Percentiles rank a stretch among this genome's conserved stretches.
These are phyloP conservation scores for Telenomus remus DNA, from an alignment of 1,140 invertebrate species.

Conservation along the genomic window DNA sequence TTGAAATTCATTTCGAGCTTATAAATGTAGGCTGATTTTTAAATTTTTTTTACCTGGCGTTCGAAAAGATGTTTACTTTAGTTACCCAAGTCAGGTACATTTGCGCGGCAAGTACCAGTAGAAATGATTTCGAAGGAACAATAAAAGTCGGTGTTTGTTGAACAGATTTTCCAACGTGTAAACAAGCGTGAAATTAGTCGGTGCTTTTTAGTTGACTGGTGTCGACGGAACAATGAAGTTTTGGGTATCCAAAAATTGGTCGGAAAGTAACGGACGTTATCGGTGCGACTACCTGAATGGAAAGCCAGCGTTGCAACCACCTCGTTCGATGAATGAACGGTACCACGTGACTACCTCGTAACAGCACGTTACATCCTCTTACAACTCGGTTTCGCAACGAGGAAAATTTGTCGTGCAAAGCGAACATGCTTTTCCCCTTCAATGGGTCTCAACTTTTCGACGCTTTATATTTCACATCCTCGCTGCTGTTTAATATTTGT, in stretches of 20 bases:
- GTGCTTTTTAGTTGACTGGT: conserved; percentile 7
- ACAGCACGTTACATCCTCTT: conserved; percentile 42
- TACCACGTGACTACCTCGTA: conserved; percentile 38
- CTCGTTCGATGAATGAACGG: conserved; percentile 30
- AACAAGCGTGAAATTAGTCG: conserved; percentile 27
- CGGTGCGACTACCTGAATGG: conserved; percentile 28
- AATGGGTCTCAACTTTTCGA: neutral
- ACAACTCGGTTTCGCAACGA: conserved; percentile 34
- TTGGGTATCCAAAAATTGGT: conserved; percentile 27
- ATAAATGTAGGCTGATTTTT: too few relatives aligned
- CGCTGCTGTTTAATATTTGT: neutral
- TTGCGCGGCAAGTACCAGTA: too few relatives aligned
- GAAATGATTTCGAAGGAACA: conserved; percentile 14
- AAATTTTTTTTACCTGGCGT: too few relatives aligned
- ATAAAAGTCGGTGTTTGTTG: conserved; percentile 30
- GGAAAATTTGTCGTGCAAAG: conserved; percentile 25
- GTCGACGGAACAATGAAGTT: conserved; percentile 16
- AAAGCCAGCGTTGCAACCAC: conserved; percentile 19
- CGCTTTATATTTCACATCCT: neutral
- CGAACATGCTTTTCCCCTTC: neutral
- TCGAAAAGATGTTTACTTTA: too few relatives aligned
- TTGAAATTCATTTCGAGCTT: too few relatives aligned
- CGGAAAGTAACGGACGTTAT: conserved; percentile 31
- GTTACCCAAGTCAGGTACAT: too few relatives aligned
- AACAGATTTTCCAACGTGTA: conserved; percentile 3